These are phyloP conservation scores for Agriopis aurantiaria DNA, from an alignment of 2,888 invertebrate species.

Conservation along the genomic window DNA sequence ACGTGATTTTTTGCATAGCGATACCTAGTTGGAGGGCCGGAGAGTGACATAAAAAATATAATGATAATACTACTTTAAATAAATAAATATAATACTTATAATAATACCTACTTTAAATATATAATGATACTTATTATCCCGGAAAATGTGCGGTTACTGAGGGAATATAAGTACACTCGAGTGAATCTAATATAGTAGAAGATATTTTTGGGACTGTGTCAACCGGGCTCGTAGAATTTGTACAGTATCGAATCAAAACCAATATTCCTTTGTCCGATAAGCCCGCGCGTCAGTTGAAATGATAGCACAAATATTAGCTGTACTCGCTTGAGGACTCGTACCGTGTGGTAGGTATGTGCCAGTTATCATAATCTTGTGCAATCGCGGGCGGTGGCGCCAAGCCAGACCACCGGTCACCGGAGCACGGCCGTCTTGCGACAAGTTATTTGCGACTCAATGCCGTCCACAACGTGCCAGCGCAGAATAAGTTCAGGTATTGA, in stretches of 20 bases:
- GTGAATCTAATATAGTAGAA: background rate
- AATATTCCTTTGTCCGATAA: constrained; percentile 43
- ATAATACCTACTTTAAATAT: too few relatives aligned
- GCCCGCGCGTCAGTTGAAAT: constrained; percentile 8
- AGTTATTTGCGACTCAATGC: constrained; percentile 63
- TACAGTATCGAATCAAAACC: constrained; percentile 12
- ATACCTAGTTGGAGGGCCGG: too few relatives aligned
- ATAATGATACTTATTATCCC: too few relatives aligned
- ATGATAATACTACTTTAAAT: too few relatives aligned
- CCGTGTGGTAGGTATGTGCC: constrained; percentile 8
- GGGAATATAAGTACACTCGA: too few relatives aligned
- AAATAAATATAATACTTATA: too few relatives aligned
- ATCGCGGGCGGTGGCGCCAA: constrained; percentile 64
- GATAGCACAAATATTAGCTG: too few relatives aligned
- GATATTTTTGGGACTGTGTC: background rate
- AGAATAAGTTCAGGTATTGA: constrained; percentile 22
- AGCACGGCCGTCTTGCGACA: constrained; percentile 62
- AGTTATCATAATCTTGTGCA: constrained; percentile 54
- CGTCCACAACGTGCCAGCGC: constrained; percentile 31
- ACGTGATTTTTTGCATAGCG: too few relatives aligned
- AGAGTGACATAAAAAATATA: too few relatives aligned
- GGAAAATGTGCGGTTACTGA: too few relatives aligned
- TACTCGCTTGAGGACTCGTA: too few relatives aligned
- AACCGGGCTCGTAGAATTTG: background rate
- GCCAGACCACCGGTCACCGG: constrained; percentile 56